A percentile compares a stretch with the other conserved stretches of the same genome.
Evolutionary conservation across 2,113 vertebrate species (phyloP).

Genomic region (Anarhynchus alexandrinus): DNA sequence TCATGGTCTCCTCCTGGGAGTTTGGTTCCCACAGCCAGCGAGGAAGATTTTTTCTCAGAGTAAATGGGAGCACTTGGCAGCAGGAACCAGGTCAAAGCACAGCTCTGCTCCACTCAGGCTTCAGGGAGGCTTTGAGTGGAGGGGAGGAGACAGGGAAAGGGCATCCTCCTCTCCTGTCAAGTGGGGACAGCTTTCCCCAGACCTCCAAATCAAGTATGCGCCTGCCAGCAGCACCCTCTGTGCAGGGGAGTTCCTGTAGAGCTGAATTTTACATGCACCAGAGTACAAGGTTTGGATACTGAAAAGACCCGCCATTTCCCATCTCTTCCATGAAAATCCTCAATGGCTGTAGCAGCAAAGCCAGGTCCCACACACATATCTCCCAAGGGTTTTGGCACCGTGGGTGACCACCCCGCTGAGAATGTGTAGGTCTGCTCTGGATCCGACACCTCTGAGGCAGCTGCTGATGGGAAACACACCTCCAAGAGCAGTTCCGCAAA

Average conservation of each 20-base stretch:
- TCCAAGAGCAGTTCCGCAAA: not conserved
- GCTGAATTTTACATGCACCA: not conserved
- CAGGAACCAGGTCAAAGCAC: slow-evolving; percentile 30
- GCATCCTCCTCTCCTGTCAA: not conserved
- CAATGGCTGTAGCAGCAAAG: not conserved
- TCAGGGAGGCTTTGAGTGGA: not conserved
- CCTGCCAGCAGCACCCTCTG: not conserved
- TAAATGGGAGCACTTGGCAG: slow-evolving; percentile 13
- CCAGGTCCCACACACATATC: not conserved
- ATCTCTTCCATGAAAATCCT: not conserved
- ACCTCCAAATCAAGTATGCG: not conserved
- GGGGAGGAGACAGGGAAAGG: not conserved
- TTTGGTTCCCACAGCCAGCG: not conserved
- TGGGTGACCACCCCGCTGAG: not conserved
- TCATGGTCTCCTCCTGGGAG: not conserved
- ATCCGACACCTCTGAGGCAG: not conserved
- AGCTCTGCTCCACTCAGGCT: not conserved
- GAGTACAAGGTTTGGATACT: not conserved
- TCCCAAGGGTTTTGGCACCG: not conserved
- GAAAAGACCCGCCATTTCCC: not conserved
- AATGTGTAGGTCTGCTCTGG: not conserved
- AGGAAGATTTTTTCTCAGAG: not conserved
- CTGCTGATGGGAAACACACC: not conserved
- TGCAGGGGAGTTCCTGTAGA: not conserved
- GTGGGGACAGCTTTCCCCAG: fast-evolving